phyloP scores from a whole-genome alignment of 2,113 vertebrate species.

The Ancistrus triradiatus region DNA sequence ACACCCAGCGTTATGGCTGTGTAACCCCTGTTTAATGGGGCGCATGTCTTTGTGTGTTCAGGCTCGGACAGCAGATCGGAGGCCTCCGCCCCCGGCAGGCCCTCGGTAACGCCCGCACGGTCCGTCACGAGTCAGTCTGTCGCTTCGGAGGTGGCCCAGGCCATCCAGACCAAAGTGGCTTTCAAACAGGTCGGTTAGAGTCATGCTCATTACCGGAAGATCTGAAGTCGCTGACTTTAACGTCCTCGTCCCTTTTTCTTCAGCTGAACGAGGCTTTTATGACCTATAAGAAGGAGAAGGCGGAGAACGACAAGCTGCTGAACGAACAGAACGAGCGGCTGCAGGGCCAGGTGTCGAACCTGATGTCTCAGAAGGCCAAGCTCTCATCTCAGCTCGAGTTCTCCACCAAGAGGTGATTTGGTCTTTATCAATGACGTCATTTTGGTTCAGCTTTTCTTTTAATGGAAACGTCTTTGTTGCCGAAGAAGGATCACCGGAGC shows the following conservation, averaged over 20 bases:
- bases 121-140: conserved; percentile 72
- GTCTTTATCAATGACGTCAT: background rate
- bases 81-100: conserved; percentile 68
- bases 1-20: no score
- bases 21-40: background rate
- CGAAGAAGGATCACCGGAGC: no score
- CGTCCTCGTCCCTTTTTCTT: background rate
- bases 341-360: conserved; percentile 82
- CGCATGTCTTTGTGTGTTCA: conserved; percentile 31
- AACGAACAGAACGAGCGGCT: conserved; percentile 91
- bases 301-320: conserved; percentile 85
- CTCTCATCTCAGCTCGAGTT: conserved; percentile 91
- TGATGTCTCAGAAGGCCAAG: conserved; percentile 86
- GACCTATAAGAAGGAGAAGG: conserved; percentile 91
- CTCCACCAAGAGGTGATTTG: conserved; percentile 82
- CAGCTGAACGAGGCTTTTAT: conserved; percentile 89
- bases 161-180: conserved; percentile 83
- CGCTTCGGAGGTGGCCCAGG: conserved; percentile 71
- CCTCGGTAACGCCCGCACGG: conserved; percentile 61
- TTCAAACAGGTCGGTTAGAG: conserved; percentile 89
- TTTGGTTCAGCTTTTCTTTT: no score
- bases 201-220: no score
- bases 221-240: background rate
- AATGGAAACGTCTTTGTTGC: no score
- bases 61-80: conserved; percentile 64